Conservation (phyloP, 2,797 vertebrate species). For the Pseudocheirus occidentalis region DNA sequence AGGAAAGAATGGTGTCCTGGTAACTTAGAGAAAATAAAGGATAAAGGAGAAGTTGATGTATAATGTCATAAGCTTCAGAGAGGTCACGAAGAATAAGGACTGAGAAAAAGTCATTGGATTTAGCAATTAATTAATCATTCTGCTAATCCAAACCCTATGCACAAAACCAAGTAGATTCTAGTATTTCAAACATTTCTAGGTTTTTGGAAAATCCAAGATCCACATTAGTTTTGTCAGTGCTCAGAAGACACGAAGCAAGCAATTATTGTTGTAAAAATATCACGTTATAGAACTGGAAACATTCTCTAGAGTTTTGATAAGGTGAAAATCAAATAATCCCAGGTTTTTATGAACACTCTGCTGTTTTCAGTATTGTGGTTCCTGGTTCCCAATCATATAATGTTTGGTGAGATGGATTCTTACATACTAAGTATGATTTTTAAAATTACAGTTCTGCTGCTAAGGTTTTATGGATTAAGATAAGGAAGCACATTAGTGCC, state of each 20-base stretch:
- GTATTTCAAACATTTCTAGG: neutral
- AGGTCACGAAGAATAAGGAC: neutral
- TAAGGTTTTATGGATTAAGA: conserved; percentile 6
- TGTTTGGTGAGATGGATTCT: neutral
- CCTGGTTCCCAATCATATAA: neutral
- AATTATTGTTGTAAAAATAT: neutral
- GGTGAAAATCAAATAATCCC: conserved; percentile 11
- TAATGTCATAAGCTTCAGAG: neutral
- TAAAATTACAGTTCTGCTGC: neutral
- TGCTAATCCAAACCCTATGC: neutral
- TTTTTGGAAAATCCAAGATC: neutral
- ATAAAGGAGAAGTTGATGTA: neutral
- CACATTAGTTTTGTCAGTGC: neutral
- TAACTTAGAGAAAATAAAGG: neutral
- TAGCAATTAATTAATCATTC: neutral
- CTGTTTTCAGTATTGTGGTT: neutral
- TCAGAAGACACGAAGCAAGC: conserved; percentile 19
- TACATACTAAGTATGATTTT: too few relatives aligned
- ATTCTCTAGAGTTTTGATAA: conserved; percentile 39
- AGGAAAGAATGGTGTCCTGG: neutral
- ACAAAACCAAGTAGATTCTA: neutral
- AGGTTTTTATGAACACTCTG: neutral
- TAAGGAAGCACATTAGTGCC: neutral
- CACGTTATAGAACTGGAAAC: neutral
- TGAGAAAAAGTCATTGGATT: neutral